Conservation (phyloP, 1,140 invertebrate genomes). For the Penaeus japonicus region DNA sequence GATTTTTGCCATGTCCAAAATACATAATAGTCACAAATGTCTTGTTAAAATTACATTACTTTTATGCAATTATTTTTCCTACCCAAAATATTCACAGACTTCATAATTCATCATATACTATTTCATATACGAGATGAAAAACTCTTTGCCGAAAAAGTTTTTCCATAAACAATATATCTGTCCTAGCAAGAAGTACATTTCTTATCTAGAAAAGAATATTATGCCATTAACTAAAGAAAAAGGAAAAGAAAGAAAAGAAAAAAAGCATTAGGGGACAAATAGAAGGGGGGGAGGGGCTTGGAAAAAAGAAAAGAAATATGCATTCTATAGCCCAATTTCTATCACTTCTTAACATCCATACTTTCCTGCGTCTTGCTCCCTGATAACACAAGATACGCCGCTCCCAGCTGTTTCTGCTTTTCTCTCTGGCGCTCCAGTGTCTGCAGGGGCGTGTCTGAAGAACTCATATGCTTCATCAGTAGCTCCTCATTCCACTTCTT, state of each 20-base stretch:
- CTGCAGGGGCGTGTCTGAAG: constrained; percentile 95
- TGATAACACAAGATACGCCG: constrained; percentile 92
- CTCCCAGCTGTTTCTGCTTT: constrained; percentile 96
- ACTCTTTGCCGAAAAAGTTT: neutral
- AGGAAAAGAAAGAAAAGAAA: neutral
- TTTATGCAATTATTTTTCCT: too few species aligned
- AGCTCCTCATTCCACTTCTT: constrained; percentile 80
- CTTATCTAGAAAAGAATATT: too few species aligned
- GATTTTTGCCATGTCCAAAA: too few species aligned
- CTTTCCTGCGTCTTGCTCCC: constrained; percentile 75
- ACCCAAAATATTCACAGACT: too few species aligned
- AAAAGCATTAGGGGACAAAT: neutral
- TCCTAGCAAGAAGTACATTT: neutral
- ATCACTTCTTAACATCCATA: constrained; percentile 54
- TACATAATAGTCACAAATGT: too few species aligned
- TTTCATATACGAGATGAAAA: neutral
- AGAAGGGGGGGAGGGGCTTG: neutral
- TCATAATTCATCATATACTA: neutral
- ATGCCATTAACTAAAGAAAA: neutral
- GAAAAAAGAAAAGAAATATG: neutral
- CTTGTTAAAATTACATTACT: too few species aligned
- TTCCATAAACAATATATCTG: too few species aligned
- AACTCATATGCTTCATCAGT: constrained; percentile 98
- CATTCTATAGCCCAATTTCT: neutral
- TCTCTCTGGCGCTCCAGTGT: constrained; percentile 93